Evolutionary conservation across 1,140 invertebrate genomes (phyloP).

Genomic region (Cataglyphis hispanica): DNA sequence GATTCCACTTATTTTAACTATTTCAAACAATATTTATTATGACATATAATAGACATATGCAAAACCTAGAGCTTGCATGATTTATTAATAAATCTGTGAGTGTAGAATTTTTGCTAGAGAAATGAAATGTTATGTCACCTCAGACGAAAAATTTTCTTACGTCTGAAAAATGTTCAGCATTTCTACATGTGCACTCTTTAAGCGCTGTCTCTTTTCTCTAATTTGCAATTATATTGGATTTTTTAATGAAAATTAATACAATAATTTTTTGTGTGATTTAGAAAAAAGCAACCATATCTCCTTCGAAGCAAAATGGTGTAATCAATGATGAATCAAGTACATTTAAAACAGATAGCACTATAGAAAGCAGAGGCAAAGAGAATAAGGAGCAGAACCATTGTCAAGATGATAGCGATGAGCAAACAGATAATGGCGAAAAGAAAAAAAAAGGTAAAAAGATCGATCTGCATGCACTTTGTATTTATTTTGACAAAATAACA

Average conservation of each 20-base stretch:
- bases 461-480: not conserved
- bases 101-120: constrained; percentile 82
- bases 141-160: not conserved
- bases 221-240: not conserved
- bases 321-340: constrained; percentile 75
- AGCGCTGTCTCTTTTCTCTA: not conserved
- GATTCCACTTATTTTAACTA: not conserved
- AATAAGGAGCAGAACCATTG: constrained; percentile 84
- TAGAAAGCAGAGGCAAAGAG: constrained; percentile 82
- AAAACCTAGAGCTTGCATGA: constrained; percentile 81
- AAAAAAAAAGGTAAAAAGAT: constrained; percentile 85
- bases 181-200: constrained; percentile 20
- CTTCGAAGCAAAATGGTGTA: constrained; percentile 82
- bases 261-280: constrained; percentile 64
- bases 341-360: constrained; percentile 76
- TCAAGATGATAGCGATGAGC: constrained; percentile 83
- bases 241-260: not conserved
- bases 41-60: constrained; percentile 54
- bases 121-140: constrained; percentile 37
- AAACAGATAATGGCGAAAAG: constrained; percentile 82
- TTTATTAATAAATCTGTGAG: constrained; percentile 67
- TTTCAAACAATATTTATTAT: not conserved
- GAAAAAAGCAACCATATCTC: constrained; percentile 78
- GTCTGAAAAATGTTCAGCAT: constrained; percentile 1
- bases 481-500: not conserved